Evolutionary conservation across 2,888 invertebrate genomes (phyloP), one percentile per base, ranked within the genome.

Genomic region (Acrobasis consociella): DNA sequence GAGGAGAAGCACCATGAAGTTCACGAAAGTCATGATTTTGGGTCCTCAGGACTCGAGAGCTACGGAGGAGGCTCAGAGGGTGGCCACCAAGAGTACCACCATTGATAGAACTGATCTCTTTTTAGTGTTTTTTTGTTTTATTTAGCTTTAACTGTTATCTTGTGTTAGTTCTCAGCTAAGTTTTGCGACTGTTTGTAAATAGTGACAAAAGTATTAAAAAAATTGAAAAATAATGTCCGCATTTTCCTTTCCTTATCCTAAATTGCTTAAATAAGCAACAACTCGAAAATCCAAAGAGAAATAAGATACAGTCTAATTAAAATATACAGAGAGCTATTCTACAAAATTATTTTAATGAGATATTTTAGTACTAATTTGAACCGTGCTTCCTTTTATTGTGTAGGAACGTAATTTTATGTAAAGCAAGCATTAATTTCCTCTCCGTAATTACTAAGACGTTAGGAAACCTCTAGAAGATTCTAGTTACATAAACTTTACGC

Each of bases 91-190:
- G 84, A 88, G 67, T 84, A 91, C 78, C 91, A 93, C 77, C 87
- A 89, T 79, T 90, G 87, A 84, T 69, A 86, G 87, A 79, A 89
- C 89, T 91, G 92, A 92, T 92, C 92, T 91, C 91, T 87, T 74
- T 76, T 68, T 72, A 60, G 39, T 51, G 60, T 60, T 62, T 62
- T 62, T 55, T 62, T 80, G 76, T 78, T 82, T 73, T 77, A 77
- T 56, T 22, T 90, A 91, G 90, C 82, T 90, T 89, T 89, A 90
- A 87, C 83, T 89, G 91, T 91, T 91, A 87, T 81, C 78, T 89
- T 83, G 86, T 90, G 79, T 87, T 86, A 86, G 86, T 85, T 83
- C 74, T 82, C 77, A 77, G 80, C 75, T 84, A 82, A 81, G 81
- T 81, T 79, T 79, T 75, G 74, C 80, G 86, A 85, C 86, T 87